These are phyloP conservation scores for Agrypnus murinus DNA, from an alignment of 2,888 invertebrate species.

Conservation along the genomic window DNA sequence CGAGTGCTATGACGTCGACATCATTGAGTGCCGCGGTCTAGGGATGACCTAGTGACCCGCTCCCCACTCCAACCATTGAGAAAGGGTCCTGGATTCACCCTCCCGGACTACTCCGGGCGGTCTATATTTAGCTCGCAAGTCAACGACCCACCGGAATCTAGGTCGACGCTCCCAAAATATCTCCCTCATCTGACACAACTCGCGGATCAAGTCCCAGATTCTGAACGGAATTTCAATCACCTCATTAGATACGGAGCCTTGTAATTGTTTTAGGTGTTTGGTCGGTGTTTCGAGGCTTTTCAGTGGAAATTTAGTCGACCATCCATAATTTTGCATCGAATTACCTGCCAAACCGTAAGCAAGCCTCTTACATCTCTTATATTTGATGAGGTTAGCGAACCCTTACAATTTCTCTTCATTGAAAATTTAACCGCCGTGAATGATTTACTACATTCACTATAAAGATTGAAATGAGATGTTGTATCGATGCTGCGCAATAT, in stretches of 20 bases:
- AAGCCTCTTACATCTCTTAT: not conserved
- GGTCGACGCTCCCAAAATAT: constrained; percentile 51
- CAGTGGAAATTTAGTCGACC: constrained; percentile 10
- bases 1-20: constrained; percentile 54
- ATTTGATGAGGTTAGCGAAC: constrained; percentile 9
- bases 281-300: not conserved
- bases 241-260: constrained; percentile 35
- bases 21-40: constrained; percentile 55
- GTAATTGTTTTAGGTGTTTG: constrained; percentile 38
- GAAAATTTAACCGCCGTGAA: constrained; percentile 33
- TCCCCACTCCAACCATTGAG: constrained; percentile 51
- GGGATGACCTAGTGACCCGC: constrained; percentile 60
- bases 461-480: constrained; percentile 4
- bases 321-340: constrained; percentile 16
- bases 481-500: constrained; percentile 14
- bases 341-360: constrained; percentile 5
- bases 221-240: constrained; percentile 44
- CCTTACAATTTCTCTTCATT: constrained; percentile 12
- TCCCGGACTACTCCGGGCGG: constrained; percentile 50
- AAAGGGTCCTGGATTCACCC: constrained; percentile 48
- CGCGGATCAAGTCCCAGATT: constrained; percentile 37
- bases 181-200: constrained; percentile 35
- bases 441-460: constrained; percentile 28
- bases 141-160: constrained; percentile 49
- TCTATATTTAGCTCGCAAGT: constrained; percentile 55